Conservation (phyloP, 2,113 vertebrate species). For the Malurus melanocephalus region DNA sequence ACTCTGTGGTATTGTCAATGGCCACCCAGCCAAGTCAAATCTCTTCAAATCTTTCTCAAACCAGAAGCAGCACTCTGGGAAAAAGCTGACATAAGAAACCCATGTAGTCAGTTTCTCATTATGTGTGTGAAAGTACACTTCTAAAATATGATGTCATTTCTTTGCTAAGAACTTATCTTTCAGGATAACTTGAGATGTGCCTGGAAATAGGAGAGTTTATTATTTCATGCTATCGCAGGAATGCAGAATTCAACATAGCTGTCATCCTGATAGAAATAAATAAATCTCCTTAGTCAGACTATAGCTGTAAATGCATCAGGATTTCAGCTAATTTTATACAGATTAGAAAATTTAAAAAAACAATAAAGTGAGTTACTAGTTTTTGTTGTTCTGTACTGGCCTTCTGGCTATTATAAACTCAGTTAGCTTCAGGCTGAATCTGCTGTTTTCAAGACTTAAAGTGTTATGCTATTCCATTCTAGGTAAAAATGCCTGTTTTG, state of each 20-base stretch:
- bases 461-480: not conserved
- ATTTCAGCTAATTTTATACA: not conserved
- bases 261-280: not conserved
- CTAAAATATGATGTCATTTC: not conserved
- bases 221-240: not conserved
- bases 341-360: not conserved
- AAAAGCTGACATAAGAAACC: not conserved
- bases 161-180: not conserved
- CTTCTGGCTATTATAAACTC: not conserved
- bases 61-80: not conserved
- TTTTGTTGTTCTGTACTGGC: not conserved
- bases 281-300: not conserved
- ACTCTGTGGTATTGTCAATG: rapidly evolving
- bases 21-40: not conserved
- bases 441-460: not conserved
- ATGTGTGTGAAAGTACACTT: not conserved
- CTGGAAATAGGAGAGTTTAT: not conserved
- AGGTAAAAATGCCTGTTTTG: not conserved
- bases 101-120: not conserved
- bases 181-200: not conserved
- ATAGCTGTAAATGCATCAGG: not conserved
- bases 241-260: not conserved
- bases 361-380: not conserved
- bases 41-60: not conserved
- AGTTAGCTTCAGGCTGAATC: not conserved